Base-by-base conservation (phyloP, 2,113 vertebrate species). In the Chrysochloris asiatica region DNA sequence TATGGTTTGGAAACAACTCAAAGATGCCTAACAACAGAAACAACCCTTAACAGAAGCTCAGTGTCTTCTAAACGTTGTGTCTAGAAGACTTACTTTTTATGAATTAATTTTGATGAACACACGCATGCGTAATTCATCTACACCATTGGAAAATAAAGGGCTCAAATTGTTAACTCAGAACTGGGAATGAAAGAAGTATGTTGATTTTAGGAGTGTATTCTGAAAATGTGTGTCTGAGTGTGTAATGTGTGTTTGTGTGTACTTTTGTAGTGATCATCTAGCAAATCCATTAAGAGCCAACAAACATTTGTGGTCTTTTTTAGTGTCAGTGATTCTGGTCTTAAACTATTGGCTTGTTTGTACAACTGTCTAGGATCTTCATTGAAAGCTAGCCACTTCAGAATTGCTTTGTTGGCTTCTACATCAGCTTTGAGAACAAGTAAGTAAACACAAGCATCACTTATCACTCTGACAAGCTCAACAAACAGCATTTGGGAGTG, bases 401-500 rank as follows among this genome's bases (percentile, higher is more conserved):
- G 73, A 80, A 56, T 79, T 69, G 56, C 8, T 26, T 56, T 75
- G 16, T 48, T 52, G 82, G 69, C 63, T 90, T 92, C 81, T 41
- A 11, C 12, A 69, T n/a, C 76, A 93, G 48, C 61, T 52, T 89
- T 48, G 48, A 87, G 81, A 91, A 89, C 24, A 43, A 86, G 52
- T 45, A 13, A 90, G 87, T 92, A 91, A 97, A 94, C 48, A 90
- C 4, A 54, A 82, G 56, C 72, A 38, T 43, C 86, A 56, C 67
- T 92, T 82, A 86, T 82, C 87, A 38, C 72, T 50, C 47, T 48
- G 84, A 81, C 91, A 90, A 81, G 30, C 65, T 93, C 87, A 45
- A 72, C 85, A 86, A 93, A 87, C 81, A 92, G 41, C 56, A 10
- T 78, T 93, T 79, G 72, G 47, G 65, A 89, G 85, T 86, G 90